Evolutionary conservation across 2,113 vertebrate genomes (phyloP), one percentile per base, ranked within the genome.

Genomic region (Leucoraja erinaceus): DNA sequence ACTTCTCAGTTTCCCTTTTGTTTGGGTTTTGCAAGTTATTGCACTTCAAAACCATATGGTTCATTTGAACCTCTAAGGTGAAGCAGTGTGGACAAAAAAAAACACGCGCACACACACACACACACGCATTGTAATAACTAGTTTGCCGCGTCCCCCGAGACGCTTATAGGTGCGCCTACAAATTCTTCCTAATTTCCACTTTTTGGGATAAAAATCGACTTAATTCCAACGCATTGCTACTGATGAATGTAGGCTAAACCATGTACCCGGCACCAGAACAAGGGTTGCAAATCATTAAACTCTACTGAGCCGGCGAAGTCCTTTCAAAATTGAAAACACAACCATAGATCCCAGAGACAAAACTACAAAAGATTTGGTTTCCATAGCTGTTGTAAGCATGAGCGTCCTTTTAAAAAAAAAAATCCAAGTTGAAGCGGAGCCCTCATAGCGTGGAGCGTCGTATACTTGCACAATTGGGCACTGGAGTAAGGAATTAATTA

Each of bases 1-100:
- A 94, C 95, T 95, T 95, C 95, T 95, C 95, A 94, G 93, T 94
- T 94, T 94, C 93, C 93, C 95, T 94, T 96, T 96, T 96, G 96
- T 96, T 94, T 95, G 93, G 93, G 93, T 94, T 93, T 94, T 94
- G 94, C 93, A 38, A 94, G 95, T 94, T 95, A 94, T 94, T 94
- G 93, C 93, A 94, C 94, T 94, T 90, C 94, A 94, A 94, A 47
- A 93, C 93, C 94, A 70, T 91, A 91, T 54, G 90, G 90, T 91
- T 47, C 38, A 91, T 72, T 91, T 72, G 90, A 74, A 91, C 90
- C 66, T 74, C 90, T 91, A 10, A 70, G 61, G 84, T 90, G 90
- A 91, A 38, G 88, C 33, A 0, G 66, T 47, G 88, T 47, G 66
- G 61, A 91, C 38, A 47, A 70, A 91, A 90, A 90, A 14, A 90